Conservation (phyloP, 2,113 vertebrate species). For the Natator depressus region DNA sequence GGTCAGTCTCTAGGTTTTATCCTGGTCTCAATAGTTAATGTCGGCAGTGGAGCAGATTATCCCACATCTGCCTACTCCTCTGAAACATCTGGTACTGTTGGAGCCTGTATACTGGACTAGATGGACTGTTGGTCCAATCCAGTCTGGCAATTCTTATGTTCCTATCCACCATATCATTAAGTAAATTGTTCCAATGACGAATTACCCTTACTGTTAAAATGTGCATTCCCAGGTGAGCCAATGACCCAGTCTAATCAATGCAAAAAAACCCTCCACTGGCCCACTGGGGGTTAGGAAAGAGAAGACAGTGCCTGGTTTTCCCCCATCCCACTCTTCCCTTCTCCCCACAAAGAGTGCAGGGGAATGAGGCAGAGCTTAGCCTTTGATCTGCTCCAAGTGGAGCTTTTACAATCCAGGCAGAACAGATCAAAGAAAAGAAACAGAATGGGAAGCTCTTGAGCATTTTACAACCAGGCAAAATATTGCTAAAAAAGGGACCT, state of each 20-base stretch:
- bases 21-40: too few species aligned
- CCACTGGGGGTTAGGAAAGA: not conserved
- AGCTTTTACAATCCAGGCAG: not conserved
- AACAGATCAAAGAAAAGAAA: constrained; percentile 6
- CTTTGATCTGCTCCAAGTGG: not conserved
- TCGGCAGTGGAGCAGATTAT: not conserved
- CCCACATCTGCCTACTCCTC: not conserved
- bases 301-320: not conserved
- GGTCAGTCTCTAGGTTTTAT: not conserved
- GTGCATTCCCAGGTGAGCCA: not conserved
- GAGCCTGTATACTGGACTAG: not conserved
- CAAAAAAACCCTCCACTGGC: not conserved
- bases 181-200: not conserved
- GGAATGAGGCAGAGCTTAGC: not conserved
- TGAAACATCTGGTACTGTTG: not conserved
- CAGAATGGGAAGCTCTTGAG: not conserved
- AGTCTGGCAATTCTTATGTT: not conserved
- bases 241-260: not conserved
- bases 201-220: not conserved
- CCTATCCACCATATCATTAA: not conserved
- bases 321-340: not conserved
- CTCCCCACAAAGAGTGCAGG: not conserved
- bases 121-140: not conserved
- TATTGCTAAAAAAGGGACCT: accelerated
- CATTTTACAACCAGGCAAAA: not conserved